Evolutionary conservation across 2,888 invertebrate species (phyloP).

Genomic region (Amphipoea lucens): DNA sequence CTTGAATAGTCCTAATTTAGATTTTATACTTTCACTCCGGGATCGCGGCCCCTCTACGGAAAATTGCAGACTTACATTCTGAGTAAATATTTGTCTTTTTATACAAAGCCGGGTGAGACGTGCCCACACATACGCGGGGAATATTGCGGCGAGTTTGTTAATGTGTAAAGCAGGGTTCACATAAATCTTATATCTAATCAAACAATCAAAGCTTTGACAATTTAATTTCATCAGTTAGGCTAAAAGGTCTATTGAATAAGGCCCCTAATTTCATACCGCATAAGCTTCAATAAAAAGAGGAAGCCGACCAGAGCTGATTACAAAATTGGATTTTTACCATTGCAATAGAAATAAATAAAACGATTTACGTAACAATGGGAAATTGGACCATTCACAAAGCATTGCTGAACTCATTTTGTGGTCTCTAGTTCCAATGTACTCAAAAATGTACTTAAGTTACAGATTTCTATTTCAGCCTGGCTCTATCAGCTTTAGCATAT

Average conservation of each 20-base stretch:
- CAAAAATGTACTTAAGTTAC: constrained; percentile 5
- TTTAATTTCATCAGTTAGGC: constrained; percentile 36
- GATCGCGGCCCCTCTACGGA: constrained; percentile 25
- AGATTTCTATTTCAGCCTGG: neutral
- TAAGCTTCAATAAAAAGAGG: constrained; percentile 23
- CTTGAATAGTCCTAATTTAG: constrained; percentile 63
- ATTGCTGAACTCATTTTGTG: constrained; percentile 23
- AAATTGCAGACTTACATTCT: constrained; percentile 61
- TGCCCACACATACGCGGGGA: constrained; percentile 63
- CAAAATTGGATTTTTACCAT: constrained; percentile 27
- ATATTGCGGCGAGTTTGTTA: constrained; percentile 59
- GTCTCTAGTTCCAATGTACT: constrained; percentile 26
- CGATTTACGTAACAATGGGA: neutral
- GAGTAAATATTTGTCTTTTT: constrained; percentile 67
- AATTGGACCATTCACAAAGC: constrained; percentile 22
- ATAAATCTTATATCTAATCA: constrained; percentile 46
- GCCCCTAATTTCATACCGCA: neutral
- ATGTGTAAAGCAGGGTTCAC: constrained; percentile 42
- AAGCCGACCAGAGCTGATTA: constrained; percentile 16
- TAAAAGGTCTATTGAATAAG: constrained; percentile 31
- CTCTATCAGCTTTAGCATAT: neutral
- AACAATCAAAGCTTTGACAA: constrained; percentile 47
- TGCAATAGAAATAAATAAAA: constrained; percentile 24
- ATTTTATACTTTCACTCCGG: constrained; percentile 50
- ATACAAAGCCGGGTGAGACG: constrained; percentile 64